phyloP scores from a whole-genome alignment of 2,797 vertebrate genomes.

The Xiphorhynchus erythropygius region DNA sequence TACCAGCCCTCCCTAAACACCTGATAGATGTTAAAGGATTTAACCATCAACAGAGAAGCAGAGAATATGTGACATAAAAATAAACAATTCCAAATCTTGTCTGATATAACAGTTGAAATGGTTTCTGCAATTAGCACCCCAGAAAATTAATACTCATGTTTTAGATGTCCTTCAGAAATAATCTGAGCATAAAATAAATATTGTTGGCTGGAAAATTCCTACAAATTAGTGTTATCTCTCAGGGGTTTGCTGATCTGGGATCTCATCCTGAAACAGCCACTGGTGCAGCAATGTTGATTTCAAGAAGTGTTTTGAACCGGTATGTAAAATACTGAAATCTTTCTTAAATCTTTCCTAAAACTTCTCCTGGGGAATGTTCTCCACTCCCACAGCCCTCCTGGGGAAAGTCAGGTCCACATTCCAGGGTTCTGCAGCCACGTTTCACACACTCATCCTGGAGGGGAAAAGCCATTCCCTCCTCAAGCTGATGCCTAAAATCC shows the following conservation, averaged over 20 bases:
- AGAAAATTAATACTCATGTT: not conserved
- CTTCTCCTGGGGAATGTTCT: too few relatives aligned
- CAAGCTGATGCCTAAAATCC: not conserved
- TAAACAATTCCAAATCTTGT: not conserved
- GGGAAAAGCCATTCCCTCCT: not conserved
- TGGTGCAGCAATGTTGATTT: not conserved
- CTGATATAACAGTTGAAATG: not conserved
- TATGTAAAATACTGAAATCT: too few relatives aligned
- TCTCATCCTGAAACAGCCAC: not conserved
- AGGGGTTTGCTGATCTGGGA: not conserved
- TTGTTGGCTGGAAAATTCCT: not conserved
- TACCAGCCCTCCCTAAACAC: not conserved
- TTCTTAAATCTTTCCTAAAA: too few relatives aligned
- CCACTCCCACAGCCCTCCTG: too few relatives aligned
- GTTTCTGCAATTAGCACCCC: not conserved
- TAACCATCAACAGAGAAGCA: not conserved
- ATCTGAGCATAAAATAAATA: not conserved
- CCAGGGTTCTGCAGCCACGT: not conserved
- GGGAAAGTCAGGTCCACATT: not conserved
- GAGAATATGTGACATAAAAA: not conserved
- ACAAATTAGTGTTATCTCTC: not conserved
- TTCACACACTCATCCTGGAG: not conserved
- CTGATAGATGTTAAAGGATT: not conserved
- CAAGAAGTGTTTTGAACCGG: not conserved
- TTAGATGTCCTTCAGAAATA: not conserved